Base-by-base conservation (phyloP, 1,140 invertebrate genomes). In the Odontomachus brunneus region DNA sequence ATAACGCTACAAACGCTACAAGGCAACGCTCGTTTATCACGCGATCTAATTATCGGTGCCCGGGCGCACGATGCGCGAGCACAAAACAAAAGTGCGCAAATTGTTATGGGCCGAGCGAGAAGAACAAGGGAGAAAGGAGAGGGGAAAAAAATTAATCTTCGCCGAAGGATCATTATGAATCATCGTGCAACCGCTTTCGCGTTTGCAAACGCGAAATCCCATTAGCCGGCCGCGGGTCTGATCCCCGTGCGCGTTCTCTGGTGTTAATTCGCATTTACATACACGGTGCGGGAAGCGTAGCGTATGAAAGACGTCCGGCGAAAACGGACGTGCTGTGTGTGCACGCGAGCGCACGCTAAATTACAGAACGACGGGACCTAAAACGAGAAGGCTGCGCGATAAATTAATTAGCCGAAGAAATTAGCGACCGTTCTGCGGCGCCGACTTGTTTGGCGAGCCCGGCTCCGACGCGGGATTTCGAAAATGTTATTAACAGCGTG, bases 241-340 rank as follows among this genome's bases (percentile, higher is more conserved):
- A 86, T 73, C 67, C n/a, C n/a, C 38, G 51, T 24, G 67, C 33
- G 71, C 44, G 49, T 78, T 86, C 62, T 51, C 49, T 62, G 48
- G 38, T 49, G 84, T 84, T 86, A 84, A 81, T 44, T 55, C 60
- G 59, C 66, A 86, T 86, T 86, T 86, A 69, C 84, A 84, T 85
- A 80, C 17, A n/a, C 65, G 44, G 38, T 51, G 69, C 74, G 53
- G 65, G 57, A 80, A 69, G 55, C 51, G 73, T 55, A 24, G 44
- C 33, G 62, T 55, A 38, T 55, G 53, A 84, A 84, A 85, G 82
- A 71, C 55, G 57, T 51, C 44, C 24, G 63, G 60, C 29, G 51
- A 53, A 69, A 84, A 80, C 75, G 57, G 75, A 80, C 75, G 51
- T 38, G 65, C 63, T 57, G 75, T 57, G 38, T 44, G 38, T 44